A percentile compares a stretch with the other conserved stretches of the same genome.
Conservation (phyloP, 2,888 invertebrate genomes). For the Synanthedon myopaeformis region DNA sequence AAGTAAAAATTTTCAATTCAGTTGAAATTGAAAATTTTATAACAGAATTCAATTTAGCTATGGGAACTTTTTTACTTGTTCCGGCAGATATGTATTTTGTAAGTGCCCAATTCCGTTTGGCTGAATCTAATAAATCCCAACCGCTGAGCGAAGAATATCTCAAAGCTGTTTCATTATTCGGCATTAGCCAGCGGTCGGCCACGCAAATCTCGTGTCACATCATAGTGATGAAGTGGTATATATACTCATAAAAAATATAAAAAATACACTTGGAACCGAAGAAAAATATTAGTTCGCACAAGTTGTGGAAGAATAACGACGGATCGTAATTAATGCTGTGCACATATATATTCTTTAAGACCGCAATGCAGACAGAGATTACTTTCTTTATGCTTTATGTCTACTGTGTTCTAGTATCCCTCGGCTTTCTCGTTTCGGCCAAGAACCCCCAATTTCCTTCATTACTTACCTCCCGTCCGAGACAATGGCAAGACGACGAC, state of each 20-base stretch:
- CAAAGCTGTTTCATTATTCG: slow-evolving; percentile 65
- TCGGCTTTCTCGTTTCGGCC: slow-evolving; percentile 37
- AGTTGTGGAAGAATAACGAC: too few species aligned
- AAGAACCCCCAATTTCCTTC: slow-evolving; percentile 67
- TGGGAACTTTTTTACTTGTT: slow-evolving; percentile 2
- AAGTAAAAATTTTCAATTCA: not conserved
- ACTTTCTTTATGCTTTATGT: not conserved
- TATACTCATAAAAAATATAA: too few species aligned
- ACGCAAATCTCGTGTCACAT: slow-evolving; percentile 48
- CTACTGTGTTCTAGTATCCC: not conserved
- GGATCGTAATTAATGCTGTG: too few species aligned
- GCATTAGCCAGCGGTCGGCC: slow-evolving; percentile 59
- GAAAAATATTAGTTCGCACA: too few species aligned
- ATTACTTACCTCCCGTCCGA: slow-evolving; percentile 68
- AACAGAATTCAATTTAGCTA: not conserved
- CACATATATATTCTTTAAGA: too few species aligned
- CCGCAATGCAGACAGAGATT: not conserved
- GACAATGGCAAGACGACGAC: slow-evolving; percentile 69
- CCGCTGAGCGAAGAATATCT: slow-evolving; percentile 49
- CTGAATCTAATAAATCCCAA: slow-evolving; percentile 58
- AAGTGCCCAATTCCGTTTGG: slow-evolving; percentile 50
- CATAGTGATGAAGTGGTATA: too few species aligned
- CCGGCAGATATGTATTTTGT: slow-evolving; percentile 13
- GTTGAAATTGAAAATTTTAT: not conserved
- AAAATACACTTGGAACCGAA: too few species aligned